A percentile compares a stretch with the other conserved stretches of the same genome.
Conservation (phyloP, 2,797 vertebrate genomes). For the Micropoecilia bifurca region DNA sequence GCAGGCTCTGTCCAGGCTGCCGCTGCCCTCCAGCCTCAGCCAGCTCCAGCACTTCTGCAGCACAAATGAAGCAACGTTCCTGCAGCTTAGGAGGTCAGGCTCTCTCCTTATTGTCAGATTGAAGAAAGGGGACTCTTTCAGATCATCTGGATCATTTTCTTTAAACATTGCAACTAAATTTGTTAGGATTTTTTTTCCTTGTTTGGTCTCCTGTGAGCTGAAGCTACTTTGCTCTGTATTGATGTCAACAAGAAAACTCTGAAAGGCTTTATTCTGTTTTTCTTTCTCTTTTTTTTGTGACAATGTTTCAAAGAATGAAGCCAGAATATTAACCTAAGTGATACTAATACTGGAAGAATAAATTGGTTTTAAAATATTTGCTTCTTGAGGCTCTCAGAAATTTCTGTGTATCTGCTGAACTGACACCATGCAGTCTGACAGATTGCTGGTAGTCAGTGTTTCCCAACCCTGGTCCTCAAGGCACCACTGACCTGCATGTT, state of each 20-base stretch:
- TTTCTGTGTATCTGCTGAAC: no score
- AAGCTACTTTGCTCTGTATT: background rate
- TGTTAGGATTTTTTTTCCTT: background rate
- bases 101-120: background rate
- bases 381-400: no score
- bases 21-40: conserved; percentile 47
- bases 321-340: no score
- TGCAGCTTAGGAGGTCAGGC: conserved; percentile 75
- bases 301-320: no score
- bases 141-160: background rate
- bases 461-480: no score
- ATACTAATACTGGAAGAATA: no score
- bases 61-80: conserved; percentile 69
- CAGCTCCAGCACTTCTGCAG: conserved; percentile 71
- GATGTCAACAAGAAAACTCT: background rate
- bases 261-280: background rate
- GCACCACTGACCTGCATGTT: no score
- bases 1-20: conserved; percentile 67
- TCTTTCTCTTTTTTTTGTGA: no score
- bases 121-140: background rate
- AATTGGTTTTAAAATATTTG: no score
- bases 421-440: no score
- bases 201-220: background rate
- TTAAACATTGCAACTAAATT: background rate
- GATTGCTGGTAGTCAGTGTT: no score